phyloP scores from a whole-genome alignment of 2,113 vertebrate species.

The Cyanoramphus novaezelandiae region DNA sequence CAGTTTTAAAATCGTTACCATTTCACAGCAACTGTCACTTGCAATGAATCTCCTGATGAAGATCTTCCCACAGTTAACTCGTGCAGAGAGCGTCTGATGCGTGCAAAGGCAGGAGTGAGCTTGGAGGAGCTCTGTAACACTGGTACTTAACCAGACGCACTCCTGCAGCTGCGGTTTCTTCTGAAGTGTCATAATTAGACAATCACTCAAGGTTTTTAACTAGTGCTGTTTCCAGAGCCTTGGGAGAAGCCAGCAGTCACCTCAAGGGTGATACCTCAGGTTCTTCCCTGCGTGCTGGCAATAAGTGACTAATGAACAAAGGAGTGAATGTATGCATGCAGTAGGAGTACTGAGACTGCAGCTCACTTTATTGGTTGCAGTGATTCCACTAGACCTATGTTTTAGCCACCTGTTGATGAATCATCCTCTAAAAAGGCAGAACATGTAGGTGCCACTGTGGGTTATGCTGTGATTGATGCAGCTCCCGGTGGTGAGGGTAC shows the following conservation, averaged over 20 bases:
- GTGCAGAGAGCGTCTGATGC: background rate
- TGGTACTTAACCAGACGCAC: background rate
- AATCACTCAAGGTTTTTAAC: background rate
- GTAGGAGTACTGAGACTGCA: background rate
- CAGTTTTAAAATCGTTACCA: background rate
- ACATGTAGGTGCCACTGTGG: background rate
- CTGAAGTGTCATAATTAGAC: background rate
- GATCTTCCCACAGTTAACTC: background rate
- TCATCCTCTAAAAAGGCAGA: background rate
- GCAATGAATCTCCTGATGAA: background rate
- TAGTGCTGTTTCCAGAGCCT: background rate
- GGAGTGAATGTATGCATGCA: background rate
- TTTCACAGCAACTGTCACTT: slow-evolving; percentile 13
- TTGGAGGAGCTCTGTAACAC: background rate
- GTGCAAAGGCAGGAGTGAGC: background rate
- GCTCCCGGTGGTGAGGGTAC: background rate
- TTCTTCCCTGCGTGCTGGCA: fast-evolving
- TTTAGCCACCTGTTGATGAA: slow-evolving; percentile 30
- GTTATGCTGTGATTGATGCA: background rate
- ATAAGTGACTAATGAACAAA: background rate
- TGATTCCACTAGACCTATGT: background rate
- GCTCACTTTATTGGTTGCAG: background rate
- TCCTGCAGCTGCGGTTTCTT: background rate
- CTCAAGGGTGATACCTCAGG: background rate
- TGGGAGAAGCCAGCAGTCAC: background rate